Conservation (phyloP, 2,797 vertebrate genomes). For the Microcaecilia unicolor region DNA sequence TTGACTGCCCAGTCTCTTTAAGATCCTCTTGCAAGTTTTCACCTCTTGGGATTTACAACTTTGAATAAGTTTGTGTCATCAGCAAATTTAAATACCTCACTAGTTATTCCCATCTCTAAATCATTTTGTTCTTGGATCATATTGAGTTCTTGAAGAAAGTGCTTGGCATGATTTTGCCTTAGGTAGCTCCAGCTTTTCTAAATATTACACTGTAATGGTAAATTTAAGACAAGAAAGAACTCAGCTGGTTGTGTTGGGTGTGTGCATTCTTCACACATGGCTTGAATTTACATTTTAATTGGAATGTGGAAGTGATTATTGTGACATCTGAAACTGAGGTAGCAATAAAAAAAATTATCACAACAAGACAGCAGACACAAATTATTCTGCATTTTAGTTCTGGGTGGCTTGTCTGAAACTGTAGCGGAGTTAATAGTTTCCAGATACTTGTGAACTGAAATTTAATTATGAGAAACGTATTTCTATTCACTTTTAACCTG, state of each 20-base stretch:
- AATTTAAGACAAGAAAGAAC: conserved; percentile 24
- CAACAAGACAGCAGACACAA: conserved; percentile 65
- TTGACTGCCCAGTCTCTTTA: too few species aligned
- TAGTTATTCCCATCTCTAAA: too few species aligned
- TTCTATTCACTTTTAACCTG: conserved; percentile 34
- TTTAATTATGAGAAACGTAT: conserved; percentile 43
- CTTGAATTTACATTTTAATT: conserved; percentile 65
- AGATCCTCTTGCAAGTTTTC: too few species aligned
- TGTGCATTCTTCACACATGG: conserved; percentile 52
- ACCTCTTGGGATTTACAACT: too few species aligned
- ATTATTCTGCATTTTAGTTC: conserved; percentile 70
- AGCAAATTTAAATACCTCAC: too few species aligned
- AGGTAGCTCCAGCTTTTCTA: too few species aligned
- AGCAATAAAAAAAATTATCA: conserved; percentile 71
- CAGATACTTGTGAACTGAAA: conserved; percentile 47
- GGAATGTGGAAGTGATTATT: conserved; percentile 72
- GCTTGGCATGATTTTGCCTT: too few species aligned
- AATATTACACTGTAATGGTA: conserved; percentile 9
- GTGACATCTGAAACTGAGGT: conserved; percentile 69
- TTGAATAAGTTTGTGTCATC: too few species aligned
- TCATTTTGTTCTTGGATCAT: too few species aligned
- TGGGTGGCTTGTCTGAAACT: conserved; percentile 64
- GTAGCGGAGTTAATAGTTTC: conserved; percentile 50
- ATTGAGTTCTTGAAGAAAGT: too few species aligned
- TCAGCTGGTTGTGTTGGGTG: conserved; percentile 28